A percentile compares a stretch with the other conserved stretches of the same genome.
Conservation (phyloP, 2,888 invertebrate species). For the Clostera curtula region DNA sequence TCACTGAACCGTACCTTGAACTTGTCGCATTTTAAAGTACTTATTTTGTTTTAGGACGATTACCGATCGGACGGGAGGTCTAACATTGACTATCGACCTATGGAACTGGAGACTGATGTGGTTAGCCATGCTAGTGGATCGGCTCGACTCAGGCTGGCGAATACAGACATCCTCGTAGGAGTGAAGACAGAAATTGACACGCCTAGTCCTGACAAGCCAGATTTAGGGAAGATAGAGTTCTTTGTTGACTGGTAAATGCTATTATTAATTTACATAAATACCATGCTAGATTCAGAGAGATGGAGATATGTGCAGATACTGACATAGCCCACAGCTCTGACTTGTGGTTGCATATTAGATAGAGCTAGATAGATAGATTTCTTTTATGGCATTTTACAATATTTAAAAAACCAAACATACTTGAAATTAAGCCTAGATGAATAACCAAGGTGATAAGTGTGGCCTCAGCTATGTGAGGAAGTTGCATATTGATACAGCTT, state of each 20-base stretch:
- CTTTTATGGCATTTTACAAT: too few species aligned
- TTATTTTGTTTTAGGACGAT: conserved; percentile 78
- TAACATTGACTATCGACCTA: conserved; percentile 86
- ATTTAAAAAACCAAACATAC: too few species aligned
- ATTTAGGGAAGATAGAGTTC: conserved; percentile 92
- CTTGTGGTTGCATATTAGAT: too few species aligned
- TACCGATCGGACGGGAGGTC: conserved; percentile 89
- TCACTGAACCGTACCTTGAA: conserved; percentile 2
- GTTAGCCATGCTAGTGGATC: conserved; percentile 92
- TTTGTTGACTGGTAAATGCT: conserved; percentile 92
- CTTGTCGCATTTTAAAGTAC: conserved; percentile 1
- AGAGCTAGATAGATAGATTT: too few species aligned
- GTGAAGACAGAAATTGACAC: conserved; percentile 92
- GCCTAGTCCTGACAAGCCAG: conserved; percentile 82
- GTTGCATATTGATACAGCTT: too few species aligned
- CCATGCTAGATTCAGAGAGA: too few species aligned
- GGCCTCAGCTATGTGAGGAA: too few species aligned
- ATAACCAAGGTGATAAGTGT: too few species aligned
- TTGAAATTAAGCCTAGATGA: too few species aligned
- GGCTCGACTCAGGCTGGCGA: conserved; percentile 87
- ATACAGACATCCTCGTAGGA: conserved; percentile 95
- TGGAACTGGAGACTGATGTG: conserved; percentile 90
- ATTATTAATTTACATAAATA: neutral
- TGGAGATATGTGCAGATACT: too few species aligned
- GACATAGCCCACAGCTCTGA: too few species aligned